Percentiles rank a stretch among this genome's conserved stretches.
Conservation (phyloP, 2,113 vertebrate species). For the Aplodontia rufa region DNA sequence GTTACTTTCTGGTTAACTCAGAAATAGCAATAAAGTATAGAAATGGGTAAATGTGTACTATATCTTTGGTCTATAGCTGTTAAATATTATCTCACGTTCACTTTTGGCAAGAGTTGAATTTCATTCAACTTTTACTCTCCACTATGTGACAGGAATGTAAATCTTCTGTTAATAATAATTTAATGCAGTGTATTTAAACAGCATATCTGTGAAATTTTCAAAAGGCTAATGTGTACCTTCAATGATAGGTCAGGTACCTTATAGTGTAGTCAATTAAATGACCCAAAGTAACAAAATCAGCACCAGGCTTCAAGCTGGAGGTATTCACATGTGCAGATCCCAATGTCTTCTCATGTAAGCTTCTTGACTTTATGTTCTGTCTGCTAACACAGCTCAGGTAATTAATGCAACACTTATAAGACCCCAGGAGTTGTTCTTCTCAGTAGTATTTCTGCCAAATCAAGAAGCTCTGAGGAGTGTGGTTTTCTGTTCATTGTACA, state of each 20-base stretch:
- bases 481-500: background rate
- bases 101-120: background rate
- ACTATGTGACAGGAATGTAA: background rate
- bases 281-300: background rate
- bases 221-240: background rate
- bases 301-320: background rate
- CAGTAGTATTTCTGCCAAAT: conserved; percentile 18
- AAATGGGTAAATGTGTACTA: background rate
- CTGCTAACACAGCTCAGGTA: background rate
- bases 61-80: background rate
- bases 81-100: conserved; percentile 14
- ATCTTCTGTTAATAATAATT: background rate
- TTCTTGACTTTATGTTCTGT: background rate
- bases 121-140: background rate
- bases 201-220: background rate
- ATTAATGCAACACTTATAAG: background rate
- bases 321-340: background rate
- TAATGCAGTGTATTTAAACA: background rate
- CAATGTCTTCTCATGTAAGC: background rate
- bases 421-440: conserved; percentile 3
- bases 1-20: background rate
- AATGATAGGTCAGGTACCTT: background rate
- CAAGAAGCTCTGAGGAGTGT: background rate
- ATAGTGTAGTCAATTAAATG: background rate
- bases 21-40: background rate